Conservation (phyloP, 2,797 vertebrate species). For the Rhodeus uyekii region DNA sequence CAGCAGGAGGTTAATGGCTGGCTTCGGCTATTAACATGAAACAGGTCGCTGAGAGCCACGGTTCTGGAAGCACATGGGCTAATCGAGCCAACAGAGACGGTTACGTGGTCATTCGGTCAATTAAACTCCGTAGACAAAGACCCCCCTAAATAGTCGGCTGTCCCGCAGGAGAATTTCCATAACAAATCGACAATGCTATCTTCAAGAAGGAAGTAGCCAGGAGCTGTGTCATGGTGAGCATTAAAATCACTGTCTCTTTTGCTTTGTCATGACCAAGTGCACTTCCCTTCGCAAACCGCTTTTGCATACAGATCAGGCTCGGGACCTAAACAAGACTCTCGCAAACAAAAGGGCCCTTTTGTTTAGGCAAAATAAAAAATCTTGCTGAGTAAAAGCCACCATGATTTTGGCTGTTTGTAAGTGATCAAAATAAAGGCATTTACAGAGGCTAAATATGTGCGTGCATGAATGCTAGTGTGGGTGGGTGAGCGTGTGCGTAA, state of each 20-base stretch:
- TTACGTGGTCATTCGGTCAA: neutral
- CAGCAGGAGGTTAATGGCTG: slow-evolving; percentile 39
- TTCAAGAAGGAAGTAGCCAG: slow-evolving; percentile 23
- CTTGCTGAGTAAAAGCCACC: neutral
- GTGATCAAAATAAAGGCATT: slow-evolving; percentile 11
- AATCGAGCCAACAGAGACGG: neutral
- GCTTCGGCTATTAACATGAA: slow-evolving; percentile 31
- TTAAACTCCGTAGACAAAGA: slow-evolving; percentile 12
- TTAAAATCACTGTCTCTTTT: slow-evolving; percentile 32
- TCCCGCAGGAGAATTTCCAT: slow-evolving; percentile 29
- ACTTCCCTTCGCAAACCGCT: slow-evolving; percentile 26
- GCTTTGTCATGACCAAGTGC: slow-evolving; percentile 44
- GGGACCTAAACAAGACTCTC: neutral
- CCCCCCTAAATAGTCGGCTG: slow-evolving; percentile 7
- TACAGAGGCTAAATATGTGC: neutral
- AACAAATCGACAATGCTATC: slow-evolving; percentile 32
- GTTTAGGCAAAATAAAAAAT: slow-evolving; percentile 6
- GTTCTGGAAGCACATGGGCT: neutral
- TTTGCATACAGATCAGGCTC: slow-evolving; percentile 42
- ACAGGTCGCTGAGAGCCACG: slow-evolving; percentile 9
- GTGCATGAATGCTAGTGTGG: slow-evolving; percentile 49
- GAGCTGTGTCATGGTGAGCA: slow-evolving; percentile 32
- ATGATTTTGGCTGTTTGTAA: slow-evolving; percentile 40
- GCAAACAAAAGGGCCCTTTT: slow-evolving; percentile 20
- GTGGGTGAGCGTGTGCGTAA: slow-evolving; percentile 52